Evolutionary conservation across 2,113 vertebrate species (phyloP).

Genomic region (Thalassarche chlororhynchos): DNA sequence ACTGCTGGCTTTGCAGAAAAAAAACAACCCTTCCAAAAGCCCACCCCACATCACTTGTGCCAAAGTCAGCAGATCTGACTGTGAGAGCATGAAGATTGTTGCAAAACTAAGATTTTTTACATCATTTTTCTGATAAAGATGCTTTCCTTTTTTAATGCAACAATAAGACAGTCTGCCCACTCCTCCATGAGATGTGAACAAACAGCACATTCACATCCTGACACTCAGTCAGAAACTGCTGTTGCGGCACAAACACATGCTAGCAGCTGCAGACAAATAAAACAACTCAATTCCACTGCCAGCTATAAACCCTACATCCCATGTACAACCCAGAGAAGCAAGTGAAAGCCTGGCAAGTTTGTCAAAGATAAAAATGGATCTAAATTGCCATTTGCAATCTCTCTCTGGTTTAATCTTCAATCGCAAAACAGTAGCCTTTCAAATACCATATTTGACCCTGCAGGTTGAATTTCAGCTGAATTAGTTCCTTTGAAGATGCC

Average conservation of each 20-base stretch:
- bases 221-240: slow-evolving; percentile 22
- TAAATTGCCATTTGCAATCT: not conserved
- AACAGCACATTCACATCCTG: slow-evolving; percentile 33
- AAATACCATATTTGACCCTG: not conserved
- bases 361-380: not conserved
- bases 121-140: slow-evolving; percentile 19
- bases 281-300: not conserved
- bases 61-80: slow-evolving; percentile 11
- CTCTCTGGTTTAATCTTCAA: not conserved
- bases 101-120: not conserved
- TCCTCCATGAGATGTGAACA: slow-evolving; percentile 9
- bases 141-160: not conserved
- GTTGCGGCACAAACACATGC: slow-evolving; percentile 8
- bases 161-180: not conserved
- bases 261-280: slow-evolving; percentile 18
- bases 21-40: not conserved
- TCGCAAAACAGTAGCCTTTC: not conserved
- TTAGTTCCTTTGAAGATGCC: not conserved
- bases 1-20: slow-evolving; percentile 13
- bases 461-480: not conserved
- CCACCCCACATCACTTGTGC: not conserved
- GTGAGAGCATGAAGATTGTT: not conserved
- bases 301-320: not conserved
- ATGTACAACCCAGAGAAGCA: not conserved
- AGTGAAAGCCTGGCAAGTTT: not conserved